Evolutionary conservation across 2,797 vertebrate genomes (phyloP), one percentile per base, ranked within the genome.

Genomic region (Alectoris magna): DNA sequence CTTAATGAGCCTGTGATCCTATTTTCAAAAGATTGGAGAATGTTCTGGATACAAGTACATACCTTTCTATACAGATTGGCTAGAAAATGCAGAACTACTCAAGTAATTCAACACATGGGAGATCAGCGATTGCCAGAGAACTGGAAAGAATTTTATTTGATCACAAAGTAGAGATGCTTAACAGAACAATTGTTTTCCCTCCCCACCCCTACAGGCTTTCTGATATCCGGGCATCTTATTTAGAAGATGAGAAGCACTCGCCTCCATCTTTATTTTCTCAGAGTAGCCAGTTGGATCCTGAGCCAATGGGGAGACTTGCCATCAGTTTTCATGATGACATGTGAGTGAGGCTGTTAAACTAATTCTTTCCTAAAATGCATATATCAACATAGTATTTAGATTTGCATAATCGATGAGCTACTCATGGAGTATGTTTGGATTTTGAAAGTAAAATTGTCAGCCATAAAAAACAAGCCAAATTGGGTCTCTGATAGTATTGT

Each of bases 261-360:
- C 62, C 90, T 79, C 56, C 85, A 2, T 96, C 83, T n/a, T 84
- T 64, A 44, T 93, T 86, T 72, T 90, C 94, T 90, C 81, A 51
- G 10, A 64, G 84, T 36, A 92, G 27, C 90, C 95, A 95, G 76
- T 96, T 93, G 66, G 95, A 97, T 85, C 88, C 88, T 63, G 97
- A 97, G 79, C 97, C 97, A 43, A 85, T 97, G 82, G 96, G 96
- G 63, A 98, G 96, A 88, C 98, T 99, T 95, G 91, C 97, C 9
- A 98, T 99, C 39, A 98, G 97, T 92, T 98, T 99, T 92, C 98
- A 84, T 88, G 98, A 98, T 97, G 98, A 98, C 80, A 46, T 97
- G 99, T 99, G 95, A 99, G 99, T 98, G 78, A 51, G 24, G 18
- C 10, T 74, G 24, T 51, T 88, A 43, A 90, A 44, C 21, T 31